These are phyloP conservation scores for Perccottus glenii DNA, from an alignment of 2,113 vertebrate species.

Conservation along the genomic window DNA sequence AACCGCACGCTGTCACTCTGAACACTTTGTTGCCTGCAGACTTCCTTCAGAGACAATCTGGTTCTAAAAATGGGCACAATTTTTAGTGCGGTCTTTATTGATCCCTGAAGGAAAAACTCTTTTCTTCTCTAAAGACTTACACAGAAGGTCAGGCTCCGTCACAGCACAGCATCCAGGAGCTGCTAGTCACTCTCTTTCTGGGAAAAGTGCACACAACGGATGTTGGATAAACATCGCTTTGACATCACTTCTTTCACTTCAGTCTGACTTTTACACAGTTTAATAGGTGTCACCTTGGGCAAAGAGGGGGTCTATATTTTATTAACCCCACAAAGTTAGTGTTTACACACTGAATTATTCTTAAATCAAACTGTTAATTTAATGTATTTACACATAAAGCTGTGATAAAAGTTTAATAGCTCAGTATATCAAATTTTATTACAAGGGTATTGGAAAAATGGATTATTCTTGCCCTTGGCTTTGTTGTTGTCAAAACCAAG, in stretches of 20 bases:
- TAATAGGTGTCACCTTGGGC: background rate
- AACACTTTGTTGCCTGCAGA: background rate
- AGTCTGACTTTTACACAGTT: too few species aligned
- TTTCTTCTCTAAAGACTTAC: background rate
- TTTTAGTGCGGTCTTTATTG: background rate
- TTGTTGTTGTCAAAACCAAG: background rate
- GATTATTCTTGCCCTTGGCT: background rate
- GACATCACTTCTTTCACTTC: background rate
- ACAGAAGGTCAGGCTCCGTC: constrained; percentile 10
- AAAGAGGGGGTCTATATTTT: background rate
- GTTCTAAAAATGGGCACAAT: constrained; percentile 11
- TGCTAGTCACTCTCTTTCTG: background rate
- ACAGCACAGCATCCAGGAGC: background rate
- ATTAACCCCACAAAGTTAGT: background rate
- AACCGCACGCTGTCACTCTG: background rate
- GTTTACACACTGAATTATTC: background rate
- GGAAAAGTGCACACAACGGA: background rate
- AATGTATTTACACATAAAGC: background rate
- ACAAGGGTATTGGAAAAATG: background rate
- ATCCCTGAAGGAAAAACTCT: constrained; percentile 21
- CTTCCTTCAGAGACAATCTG: background rate
- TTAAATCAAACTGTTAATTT: background rate
- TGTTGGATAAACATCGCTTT: background rate
- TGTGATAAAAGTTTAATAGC: background rate
- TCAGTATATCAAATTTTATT: background rate